Evolutionary conservation across 2,113 vertebrate species (phyloP).

Genomic region (Mastomys coucha): DNA sequence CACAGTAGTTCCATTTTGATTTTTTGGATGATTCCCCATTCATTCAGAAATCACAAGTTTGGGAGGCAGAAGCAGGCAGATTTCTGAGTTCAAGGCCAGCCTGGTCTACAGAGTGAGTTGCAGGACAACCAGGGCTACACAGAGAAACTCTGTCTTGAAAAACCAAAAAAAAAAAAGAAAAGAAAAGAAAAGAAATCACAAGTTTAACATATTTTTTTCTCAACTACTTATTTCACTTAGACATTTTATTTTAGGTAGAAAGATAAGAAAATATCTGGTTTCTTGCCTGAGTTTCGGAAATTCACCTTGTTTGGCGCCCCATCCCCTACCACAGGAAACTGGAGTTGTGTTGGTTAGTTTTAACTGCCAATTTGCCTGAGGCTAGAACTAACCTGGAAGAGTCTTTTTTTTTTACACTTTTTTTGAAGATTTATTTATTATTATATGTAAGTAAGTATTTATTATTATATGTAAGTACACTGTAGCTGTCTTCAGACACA

Average conservation of each 20-base stretch:
- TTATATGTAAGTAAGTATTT: too few relatives aligned
- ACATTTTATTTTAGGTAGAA: not conserved
- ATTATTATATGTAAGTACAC: too few relatives aligned
- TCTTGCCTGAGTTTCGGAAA: not conserved
- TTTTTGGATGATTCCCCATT: not conserved
- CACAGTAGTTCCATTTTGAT: not conserved
- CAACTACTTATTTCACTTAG: not conserved
- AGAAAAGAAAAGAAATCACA: not conserved
- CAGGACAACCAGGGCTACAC: too few relatives aligned
- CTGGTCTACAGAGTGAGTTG: too few relatives aligned
- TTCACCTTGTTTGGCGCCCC: not conserved
- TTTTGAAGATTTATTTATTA: too few relatives aligned
- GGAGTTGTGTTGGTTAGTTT: not conserved
- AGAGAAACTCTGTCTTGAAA: too few relatives aligned
- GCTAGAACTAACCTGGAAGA: not conserved
- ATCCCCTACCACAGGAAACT: not conserved
- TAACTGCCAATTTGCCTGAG: not conserved
- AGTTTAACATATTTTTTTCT: not conserved
- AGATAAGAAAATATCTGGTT: not conserved
- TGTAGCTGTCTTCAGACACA: too few relatives aligned
- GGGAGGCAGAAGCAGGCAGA: too few relatives aligned
- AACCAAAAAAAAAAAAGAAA: too few relatives aligned
- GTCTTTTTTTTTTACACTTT: not conserved
- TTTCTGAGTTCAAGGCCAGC: too few relatives aligned
- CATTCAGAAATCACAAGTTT: conserved; percentile 6